phyloP scores from a whole-genome alignment of 2,888 invertebrate species.

The Ophonus ardosiacus region DNA sequence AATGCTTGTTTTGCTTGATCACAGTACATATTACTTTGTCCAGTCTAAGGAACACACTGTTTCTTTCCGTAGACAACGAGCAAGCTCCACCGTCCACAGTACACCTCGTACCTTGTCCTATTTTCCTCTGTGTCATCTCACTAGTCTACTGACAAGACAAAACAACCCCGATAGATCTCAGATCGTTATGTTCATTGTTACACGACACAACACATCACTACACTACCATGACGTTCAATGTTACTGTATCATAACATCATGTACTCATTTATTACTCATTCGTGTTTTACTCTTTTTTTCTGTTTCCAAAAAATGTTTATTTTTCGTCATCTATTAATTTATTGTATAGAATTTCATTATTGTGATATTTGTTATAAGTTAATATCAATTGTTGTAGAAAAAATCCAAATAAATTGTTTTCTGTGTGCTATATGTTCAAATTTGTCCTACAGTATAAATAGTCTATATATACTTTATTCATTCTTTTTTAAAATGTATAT shows the following conservation, averaged over 20 bases:
- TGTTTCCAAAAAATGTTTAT: not conserved
- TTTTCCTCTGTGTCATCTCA: slow-evolving; percentile 6
- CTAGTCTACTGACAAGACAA: not conserved
- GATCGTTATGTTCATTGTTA: slow-evolving; percentile 31
- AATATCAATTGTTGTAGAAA: slow-evolving; percentile 55
- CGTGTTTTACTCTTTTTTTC: slow-evolving; percentile 24
- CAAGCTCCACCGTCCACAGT: slow-evolving; percentile 19
- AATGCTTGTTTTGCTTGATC: slow-evolving; percentile 58
- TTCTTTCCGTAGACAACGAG: slow-evolving; percentile 47
- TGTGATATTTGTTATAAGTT: slow-evolving; percentile 49
- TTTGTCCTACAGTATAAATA: no score
- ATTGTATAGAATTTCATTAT: slow-evolving; percentile 11
- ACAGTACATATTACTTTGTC: slow-evolving; percentile 38
- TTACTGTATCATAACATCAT: slow-evolving; percentile 40
- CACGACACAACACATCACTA: not conserved
- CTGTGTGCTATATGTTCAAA: slow-evolving; percentile 55
- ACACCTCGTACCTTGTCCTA: not conserved
- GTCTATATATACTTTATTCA: no score
- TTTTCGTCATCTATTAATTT: slow-evolving; percentile 2
- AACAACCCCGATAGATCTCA: slow-evolving; percentile 6
- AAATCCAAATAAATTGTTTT: slow-evolving; percentile 63
- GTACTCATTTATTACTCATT: slow-evolving; percentile 44
- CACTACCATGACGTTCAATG: slow-evolving; percentile 37
- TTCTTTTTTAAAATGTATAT: no score
- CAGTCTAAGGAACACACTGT: slow-evolving; percentile 42